Percentiles rank a stretch among this genome's conserved stretches.
Conservation (phyloP, 92 coral and sea anemone species). For the Phenganax subtilis region DNA sequence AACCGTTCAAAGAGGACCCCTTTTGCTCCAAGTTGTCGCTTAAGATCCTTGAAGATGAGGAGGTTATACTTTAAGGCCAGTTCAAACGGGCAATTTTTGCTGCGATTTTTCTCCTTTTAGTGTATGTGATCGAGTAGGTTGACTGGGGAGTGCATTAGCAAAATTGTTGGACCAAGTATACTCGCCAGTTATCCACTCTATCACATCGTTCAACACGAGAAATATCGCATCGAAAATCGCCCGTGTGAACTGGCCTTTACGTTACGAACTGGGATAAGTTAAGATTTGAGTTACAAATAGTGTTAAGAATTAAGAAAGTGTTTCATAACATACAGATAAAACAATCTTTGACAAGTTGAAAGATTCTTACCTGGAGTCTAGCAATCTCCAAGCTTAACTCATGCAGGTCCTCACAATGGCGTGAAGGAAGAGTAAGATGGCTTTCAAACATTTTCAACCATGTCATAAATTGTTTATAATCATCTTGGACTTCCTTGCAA, state of each 20-base stretch:
- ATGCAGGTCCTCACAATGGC: slow-evolving; percentile 33
- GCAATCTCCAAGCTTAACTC: slow-evolving; percentile 36
- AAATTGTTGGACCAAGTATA: too few species aligned
- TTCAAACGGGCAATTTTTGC: too few species aligned
- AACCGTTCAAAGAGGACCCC: slow-evolving; percentile 83
- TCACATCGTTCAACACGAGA: too few species aligned
- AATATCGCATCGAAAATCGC: too few species aligned
- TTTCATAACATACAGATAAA: too few species aligned
- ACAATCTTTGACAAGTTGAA: too few species aligned
- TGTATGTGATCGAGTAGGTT: too few species aligned
- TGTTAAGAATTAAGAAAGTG: not conserved
- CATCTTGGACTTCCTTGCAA: slow-evolving; percentile 89
- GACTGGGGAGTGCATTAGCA: too few species aligned
- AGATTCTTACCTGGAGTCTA: slow-evolving; percentile 30
- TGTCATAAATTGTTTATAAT: slow-evolving; percentile 69
- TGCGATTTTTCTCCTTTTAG: too few species aligned
- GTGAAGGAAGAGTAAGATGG: slow-evolving; percentile 18
- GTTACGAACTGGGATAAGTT: not conserved
- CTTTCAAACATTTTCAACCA: slow-evolving; percentile 73
- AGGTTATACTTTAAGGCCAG: not conserved
- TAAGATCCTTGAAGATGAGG: slow-evolving; percentile 52
- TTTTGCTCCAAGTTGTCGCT: slow-evolving; percentile 63
- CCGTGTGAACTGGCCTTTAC: too few species aligned
- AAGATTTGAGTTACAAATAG: not conserved
- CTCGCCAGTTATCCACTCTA: too few species aligned